A percentile compares a stretch with the other conserved stretches of the same genome.
phyloP scores from a whole-genome alignment of 2,113 vertebrate genomes.

The Phyllostomus hastatus region DNA sequence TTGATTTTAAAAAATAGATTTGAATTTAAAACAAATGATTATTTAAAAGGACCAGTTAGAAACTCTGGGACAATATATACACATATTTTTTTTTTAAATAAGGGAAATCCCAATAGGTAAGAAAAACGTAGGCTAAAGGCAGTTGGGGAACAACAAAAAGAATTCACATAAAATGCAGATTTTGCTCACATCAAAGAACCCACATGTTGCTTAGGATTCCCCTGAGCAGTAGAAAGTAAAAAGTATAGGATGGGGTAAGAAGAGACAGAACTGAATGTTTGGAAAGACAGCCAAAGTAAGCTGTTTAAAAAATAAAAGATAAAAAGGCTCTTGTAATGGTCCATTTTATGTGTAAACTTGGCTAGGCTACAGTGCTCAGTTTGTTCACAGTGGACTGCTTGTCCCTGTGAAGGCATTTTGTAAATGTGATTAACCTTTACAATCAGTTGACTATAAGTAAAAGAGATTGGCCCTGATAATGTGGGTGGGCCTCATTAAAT shows the following conservation, averaged over 20 bases:
- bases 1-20: neutral
- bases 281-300: neutral
- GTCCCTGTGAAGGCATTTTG: neutral
- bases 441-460: neutral
- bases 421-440: neutral
- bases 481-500: neutral
- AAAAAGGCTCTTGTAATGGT: neutral
- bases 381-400: neutral
- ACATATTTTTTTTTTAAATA: neutral
- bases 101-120: neutral
- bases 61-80: neutral
- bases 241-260: neutral
- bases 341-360: neutral
- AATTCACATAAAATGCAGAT: neutral
- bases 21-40: conserved; percentile 3
- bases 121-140: neutral
- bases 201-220: neutral
- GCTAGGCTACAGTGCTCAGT: neutral
- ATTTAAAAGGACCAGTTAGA: neutral
- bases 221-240: neutral
- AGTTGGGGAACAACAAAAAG: neutral
- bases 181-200: neutral
- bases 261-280: neutral
- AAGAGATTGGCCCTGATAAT: neutral
- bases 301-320: neutral